A percentile compares a stretch with the other conserved stretches of the same genome.
These are phyloP conservation scores for Mergus octosetaceus DNA, from an alignment of 2,797 vertebrate genomes.

Conservation along the genomic window DNA sequence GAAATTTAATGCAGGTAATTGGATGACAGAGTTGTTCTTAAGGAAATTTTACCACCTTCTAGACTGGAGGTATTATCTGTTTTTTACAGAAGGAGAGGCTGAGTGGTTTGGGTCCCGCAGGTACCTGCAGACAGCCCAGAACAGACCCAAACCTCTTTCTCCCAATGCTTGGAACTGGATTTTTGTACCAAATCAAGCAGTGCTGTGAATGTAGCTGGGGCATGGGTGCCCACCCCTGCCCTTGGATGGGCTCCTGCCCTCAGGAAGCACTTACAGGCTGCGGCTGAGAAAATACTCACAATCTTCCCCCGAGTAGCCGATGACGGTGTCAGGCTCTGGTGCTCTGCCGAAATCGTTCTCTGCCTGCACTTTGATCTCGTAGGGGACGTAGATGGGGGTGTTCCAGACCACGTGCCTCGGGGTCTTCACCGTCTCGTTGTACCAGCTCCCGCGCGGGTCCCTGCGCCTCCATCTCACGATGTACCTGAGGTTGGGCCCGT, in stretches of 20 bases:
- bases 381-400: constrained; percentile 90
- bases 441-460: constrained; percentile 86
- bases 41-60: not conserved
- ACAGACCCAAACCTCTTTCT: not conserved
- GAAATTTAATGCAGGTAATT: fast-evolving
- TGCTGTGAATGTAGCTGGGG: fast-evolving
- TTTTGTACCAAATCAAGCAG: not conserved
- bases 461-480: constrained; percentile 87
- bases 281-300: constrained; percentile 81
- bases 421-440: constrained; percentile 80
- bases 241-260: not conserved
- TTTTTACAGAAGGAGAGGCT: not conserved
- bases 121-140: not conserved
- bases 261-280: not conserved
- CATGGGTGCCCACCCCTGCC: not conserved
- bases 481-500: constrained; percentile 90
- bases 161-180: not conserved
- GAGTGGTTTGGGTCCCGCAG: not conserved
- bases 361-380: constrained; percentile 93
- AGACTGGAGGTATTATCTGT: too few species aligned
- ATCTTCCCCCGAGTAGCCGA: constrained; percentile 94
- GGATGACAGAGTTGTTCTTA: not conserved
- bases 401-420: constrained; percentile 83
- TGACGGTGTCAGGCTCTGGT: constrained; percentile 85
- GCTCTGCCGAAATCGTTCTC: constrained; percentile 90